Base-by-base conservation (phyloP, 2,888 invertebrate species). In the Melanargia galathea region DNA sequence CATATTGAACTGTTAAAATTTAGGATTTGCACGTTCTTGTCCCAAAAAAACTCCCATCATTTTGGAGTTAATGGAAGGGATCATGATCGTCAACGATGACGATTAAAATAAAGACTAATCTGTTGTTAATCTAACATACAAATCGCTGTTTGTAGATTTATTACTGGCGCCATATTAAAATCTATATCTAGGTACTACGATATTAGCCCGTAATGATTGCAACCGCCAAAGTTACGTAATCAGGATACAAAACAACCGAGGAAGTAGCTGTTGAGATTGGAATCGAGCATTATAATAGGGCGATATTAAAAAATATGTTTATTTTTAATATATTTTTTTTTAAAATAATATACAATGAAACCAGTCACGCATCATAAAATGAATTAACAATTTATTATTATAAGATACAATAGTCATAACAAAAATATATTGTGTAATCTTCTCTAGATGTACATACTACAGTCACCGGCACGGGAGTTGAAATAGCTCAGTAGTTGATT, bases 381-480 rank as follows among this genome's bases (percentile, higher is more conserved):
- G 76, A 80, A 86, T 84, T 79, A 87, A 87, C 86, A 87, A 84
- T 84, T 84, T 82, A 76, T 73, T 73, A 82, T 81, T 84, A 85
- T 75, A 84, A 77, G 75, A 74, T 77, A 77, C 79, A 84, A 80
- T 81, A 77, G 76, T 76, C 76, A 79, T 86, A 90, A 88, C 86
- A 86, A 87, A 86, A 87, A 87, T 86, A 86, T 84, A 75, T 87
- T 79, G 81, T 84, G 84, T 84, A 85, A 80, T 84, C 71, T 71
- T 84, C 70, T 72, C 71, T 72, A 77, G 73, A 76, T 70, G 73
- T 72, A n/a, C n/a, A n/a, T n/a, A n/a, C n/a, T 35, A 33, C 52
- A 33, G 33, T 20, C 13, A 11, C 1, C 52, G 35, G 13, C 52
- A 52, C 52, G 18, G 18, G 33, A 51, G 51, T 49, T 51, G 33